Percentiles rank a stretch among this genome's conserved stretches.
These are phyloP conservation scores for Panagrolaimus sp. DNA, from an alignment of 1,140 invertebrate genomes.

Conservation along the genomic window DNA sequence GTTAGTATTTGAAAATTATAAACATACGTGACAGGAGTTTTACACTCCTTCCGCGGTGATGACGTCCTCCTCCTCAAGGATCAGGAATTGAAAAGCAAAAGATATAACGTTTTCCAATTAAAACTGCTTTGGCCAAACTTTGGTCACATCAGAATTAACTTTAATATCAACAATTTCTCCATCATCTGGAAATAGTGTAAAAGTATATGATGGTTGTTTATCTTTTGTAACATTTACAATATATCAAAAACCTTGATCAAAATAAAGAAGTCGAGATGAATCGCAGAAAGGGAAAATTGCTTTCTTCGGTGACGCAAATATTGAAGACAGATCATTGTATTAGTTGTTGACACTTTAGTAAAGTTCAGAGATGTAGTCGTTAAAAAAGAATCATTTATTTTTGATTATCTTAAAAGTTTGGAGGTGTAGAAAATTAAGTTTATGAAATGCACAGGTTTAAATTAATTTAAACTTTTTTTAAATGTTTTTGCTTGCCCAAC, in stretches of 20 bases:
- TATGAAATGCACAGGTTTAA: too few species aligned
- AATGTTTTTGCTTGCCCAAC: too few species aligned
- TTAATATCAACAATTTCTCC: neutral
- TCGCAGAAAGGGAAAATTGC: neutral
- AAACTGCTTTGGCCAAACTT: too few species aligned
- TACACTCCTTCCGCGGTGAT: neutral
- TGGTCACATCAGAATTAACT: neutral
- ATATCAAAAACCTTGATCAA: neutral
- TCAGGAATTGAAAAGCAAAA: neutral
- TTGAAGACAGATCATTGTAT: neutral
- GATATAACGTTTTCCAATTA: neutral
- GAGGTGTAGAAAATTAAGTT: too few species aligned
- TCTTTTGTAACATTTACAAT: neutral
- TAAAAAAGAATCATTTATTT: too few species aligned
- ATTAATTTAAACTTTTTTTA: too few species aligned
- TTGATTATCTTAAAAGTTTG: too few species aligned
- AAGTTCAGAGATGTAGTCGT: neutral
- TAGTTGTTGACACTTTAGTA: too few species aligned
- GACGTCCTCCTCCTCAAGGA: neutral
- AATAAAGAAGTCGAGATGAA: neutral
- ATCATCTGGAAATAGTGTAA: neutral
- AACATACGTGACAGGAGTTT: neutral
- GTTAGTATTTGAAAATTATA: too few species aligned
- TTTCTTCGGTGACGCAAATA: neutral
- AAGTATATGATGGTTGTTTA: neutral